Evolutionary conservation across 2,888 invertebrate genomes (phyloP), one percentile per base, ranked within the genome.

Genomic region (Nasonia oneida): DNA sequence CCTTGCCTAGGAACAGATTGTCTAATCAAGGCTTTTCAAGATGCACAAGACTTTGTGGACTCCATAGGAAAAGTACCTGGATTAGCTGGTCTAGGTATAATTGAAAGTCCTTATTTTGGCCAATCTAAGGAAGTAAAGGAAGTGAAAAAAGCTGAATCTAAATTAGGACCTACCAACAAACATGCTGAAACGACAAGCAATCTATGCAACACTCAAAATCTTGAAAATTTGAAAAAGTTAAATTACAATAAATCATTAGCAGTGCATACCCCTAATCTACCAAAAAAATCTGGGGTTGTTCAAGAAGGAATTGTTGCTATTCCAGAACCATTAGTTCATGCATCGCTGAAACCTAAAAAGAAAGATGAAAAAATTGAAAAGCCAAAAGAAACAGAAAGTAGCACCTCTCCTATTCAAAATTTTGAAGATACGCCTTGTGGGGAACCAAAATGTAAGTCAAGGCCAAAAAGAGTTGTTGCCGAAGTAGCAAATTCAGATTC

Each of bases 11-110:
- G 91, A 15, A 87, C 90, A 2, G 91, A 92, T 23, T 90, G 90
- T 75, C 80, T 93, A 57, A 90, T 92, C 6, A 89, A 90, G 64
- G 90, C 90, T 6, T 91, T 92, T 78, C 87, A 90, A 18, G 91
- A 93, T 18, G 90, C 91, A 0, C 92, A 93, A 82, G 90, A 91
- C 1, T 92, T 93, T 75, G 92, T 93, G 0, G 90, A 93, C 70
- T 91, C 91, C 0, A 83, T 93, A 15, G 92, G 92, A 0, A 91
- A 90, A 74, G 91, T 90, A 15, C 90, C 91, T 1, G 92, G 92
- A 0, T 83, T 92, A 1, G 89, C 89, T 8, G 93, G 92, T 8
- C 88, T 93, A 1, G 92, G 92, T 6, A 81, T 93, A 70, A 89
- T 90, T 88, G 92, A 92, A 70, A 92, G 92, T 85, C 93, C 92